A percentile compares a stretch with the other conserved stretches of the same genome.
phyloP scores from a whole-genome alignment of 2,888 invertebrate genomes.

The Isoperla grammatica region DNA sequence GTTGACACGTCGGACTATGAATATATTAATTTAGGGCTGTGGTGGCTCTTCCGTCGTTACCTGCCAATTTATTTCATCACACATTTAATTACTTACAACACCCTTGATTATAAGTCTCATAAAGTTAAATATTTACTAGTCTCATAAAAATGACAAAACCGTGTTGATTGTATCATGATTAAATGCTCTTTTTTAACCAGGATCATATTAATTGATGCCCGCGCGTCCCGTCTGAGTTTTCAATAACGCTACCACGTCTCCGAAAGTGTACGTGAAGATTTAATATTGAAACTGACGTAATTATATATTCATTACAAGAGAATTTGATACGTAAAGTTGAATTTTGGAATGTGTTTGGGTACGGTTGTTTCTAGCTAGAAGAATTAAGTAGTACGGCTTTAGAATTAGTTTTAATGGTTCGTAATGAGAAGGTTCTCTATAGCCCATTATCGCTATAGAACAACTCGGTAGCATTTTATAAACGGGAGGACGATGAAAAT shows the following conservation, averaged over 20 bases:
- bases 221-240: background rate
- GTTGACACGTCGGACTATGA: no score
- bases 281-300: background rate
- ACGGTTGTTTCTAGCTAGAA: background rate
- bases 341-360: background rate
- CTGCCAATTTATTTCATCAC: constrained; percentile 4
- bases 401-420: no score
- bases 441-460: no score
- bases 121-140: constrained; percentile 16
- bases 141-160: constrained; percentile 15
- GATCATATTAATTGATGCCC: background rate
- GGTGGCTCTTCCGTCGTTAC: no score
- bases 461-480: no score
- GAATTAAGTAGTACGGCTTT: background rate
- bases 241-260: background rate
- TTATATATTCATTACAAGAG: background rate
- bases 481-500: no score
- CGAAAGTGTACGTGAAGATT: constrained; percentile 5
- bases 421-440: no score
- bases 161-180: constrained; percentile 16
- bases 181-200: constrained; percentile 13
- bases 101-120: constrained; percentile 7
- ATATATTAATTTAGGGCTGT: no score
- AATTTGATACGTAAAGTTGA: constrained; percentile 2
- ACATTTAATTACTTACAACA: constrained; percentile 17